These are phyloP conservation scores for Passerina amoena DNA, from an alignment of 2,113 vertebrate species.

Conservation along the genomic window DNA sequence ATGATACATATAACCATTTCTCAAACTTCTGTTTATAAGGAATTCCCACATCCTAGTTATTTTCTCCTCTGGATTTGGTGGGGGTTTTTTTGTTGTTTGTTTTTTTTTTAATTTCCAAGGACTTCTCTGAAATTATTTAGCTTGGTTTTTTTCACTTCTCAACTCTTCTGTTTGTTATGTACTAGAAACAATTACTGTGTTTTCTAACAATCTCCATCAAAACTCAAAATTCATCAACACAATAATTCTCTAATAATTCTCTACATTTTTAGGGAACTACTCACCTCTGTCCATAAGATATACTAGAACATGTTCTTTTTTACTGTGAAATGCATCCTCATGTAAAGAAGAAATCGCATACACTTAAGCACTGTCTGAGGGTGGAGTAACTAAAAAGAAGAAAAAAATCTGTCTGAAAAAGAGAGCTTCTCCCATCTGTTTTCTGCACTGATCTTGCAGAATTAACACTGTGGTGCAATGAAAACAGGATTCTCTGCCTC, in stretches of 20 bases:
- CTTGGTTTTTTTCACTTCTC: background rate
- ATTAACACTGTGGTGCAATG: background rate
- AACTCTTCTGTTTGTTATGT: background rate
- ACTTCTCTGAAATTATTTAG: background rate
- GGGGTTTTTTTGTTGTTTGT: no score
- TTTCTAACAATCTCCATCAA: background rate
- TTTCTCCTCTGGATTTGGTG: background rate
- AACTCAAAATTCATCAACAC: background rate
- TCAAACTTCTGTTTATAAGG: background rate
- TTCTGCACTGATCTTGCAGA: background rate
- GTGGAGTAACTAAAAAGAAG: background rate
- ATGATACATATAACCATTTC: background rate
- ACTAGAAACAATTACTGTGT: background rate
- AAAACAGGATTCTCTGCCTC: background rate
- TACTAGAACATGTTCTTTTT: background rate
- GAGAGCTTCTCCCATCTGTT: background rate
- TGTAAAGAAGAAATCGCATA: background rate
- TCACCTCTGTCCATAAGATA: background rate
- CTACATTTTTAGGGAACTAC: background rate
- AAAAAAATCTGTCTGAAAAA: background rate
- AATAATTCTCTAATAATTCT: background rate
- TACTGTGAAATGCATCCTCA: background rate
- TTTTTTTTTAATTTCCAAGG: background rate
- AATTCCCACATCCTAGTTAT: background rate
- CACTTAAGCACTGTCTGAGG: background rate